Evolutionary conservation across 2,797 vertebrate species (phyloP).

Genomic region (Merluccius polli): DNA sequence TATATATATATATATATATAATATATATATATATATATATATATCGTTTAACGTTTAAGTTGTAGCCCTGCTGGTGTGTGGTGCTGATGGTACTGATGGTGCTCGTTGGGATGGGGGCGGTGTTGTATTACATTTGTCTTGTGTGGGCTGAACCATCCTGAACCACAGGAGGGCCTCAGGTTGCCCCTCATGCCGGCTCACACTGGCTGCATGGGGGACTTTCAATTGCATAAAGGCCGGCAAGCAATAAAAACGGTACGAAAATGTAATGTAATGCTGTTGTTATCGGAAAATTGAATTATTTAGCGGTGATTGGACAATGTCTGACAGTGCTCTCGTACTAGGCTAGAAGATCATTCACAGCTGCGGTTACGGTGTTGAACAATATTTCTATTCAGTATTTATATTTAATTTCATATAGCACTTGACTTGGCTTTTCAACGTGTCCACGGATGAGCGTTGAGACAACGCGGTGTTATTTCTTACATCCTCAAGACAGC

Average conservation of each 20-base stretch:
- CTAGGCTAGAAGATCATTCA: background rate
- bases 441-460: background rate
- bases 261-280: background rate
- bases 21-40: too few species aligned
- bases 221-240: background rate
- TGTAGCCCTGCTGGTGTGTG: too few species aligned
- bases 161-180: background rate
- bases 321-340: background rate
- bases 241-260: background rate
- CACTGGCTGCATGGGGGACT: background rate
- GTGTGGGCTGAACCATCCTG: background rate
- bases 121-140: background rate
- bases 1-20: too few species aligned
- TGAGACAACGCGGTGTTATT: background rate
- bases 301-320: background rate
- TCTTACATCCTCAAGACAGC: background rate
- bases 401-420: background rate
- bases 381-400: too few species aligned
- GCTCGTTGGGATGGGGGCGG: background rate
- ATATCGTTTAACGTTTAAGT: background rate
- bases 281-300: background rate
- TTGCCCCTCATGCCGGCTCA: background rate
- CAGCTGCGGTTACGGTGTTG: too few species aligned
- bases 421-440: background rate
- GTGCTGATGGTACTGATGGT: background rate